Percentiles rank a stretch among this genome's conserved stretches.
phyloP scores from a whole-genome alignment of 2,888 invertebrate species.

The Leptopilina syphax region DNA sequence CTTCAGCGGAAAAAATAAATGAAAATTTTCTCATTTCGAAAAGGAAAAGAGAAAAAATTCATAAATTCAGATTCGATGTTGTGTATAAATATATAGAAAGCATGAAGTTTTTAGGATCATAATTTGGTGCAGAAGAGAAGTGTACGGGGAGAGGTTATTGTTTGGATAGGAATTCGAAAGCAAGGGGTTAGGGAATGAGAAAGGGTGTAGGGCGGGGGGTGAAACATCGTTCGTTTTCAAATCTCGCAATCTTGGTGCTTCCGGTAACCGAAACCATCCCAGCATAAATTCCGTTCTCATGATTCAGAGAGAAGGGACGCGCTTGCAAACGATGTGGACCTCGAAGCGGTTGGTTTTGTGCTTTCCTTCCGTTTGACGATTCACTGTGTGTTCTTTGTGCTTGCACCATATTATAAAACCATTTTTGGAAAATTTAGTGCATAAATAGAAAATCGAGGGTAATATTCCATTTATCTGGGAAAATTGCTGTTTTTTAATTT shows the following conservation, averaged over 20 bases:
- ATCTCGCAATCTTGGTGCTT: constrained; percentile 34
- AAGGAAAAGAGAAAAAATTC: too few species aligned
- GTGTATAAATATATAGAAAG: neutral
- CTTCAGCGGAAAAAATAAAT: too few species aligned
- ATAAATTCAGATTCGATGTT: neutral
- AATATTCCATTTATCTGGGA: too few species aligned
- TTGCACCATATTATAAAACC: neutral
- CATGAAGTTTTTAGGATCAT: constrained; percentile 28
- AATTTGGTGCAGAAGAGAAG: neutral
- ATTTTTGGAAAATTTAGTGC: neutral
- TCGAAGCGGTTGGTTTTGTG: constrained; percentile 23
- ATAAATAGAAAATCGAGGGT: too few species aligned
- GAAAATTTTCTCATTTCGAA: too few species aligned
- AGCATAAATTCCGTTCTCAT: constrained; percentile 36
- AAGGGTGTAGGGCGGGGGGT: neutral
- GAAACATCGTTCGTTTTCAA: constrained; percentile 38
- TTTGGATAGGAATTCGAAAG: constrained; percentile 29
- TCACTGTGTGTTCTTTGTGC: neutral
- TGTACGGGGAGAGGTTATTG: neutral
- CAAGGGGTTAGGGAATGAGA: too few species aligned
- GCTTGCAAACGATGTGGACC: constrained; percentile 14
- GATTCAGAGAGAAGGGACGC: constrained; percentile 24
- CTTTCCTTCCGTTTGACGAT: constrained; percentile 29
- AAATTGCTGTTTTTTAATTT: too few species aligned
- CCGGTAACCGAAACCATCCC: constrained; percentile 28